A percentile compares a stretch with the other conserved stretches of the same genome.
phyloP scores from a whole-genome alignment of 2,797 vertebrate species.

The Melanotaenia parkinsoni region DNA sequence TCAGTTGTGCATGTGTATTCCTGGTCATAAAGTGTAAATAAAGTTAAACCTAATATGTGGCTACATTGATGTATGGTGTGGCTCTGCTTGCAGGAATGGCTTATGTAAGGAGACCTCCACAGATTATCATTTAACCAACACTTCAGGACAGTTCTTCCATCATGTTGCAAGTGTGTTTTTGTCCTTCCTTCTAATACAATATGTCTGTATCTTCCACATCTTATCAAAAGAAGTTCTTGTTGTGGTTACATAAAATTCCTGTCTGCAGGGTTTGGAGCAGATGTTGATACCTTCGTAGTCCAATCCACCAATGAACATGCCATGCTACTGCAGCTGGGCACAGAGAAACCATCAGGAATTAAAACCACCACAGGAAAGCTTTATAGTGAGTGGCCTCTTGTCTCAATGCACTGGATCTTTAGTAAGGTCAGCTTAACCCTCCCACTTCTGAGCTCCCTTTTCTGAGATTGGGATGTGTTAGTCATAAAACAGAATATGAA shows the following conservation, averaged over 20 bases:
- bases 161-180: slow-evolving; percentile 56
- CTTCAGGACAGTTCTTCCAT: slow-evolving; percentile 69
- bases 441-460: neutral
- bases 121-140: slow-evolving; percentile 48
- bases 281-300: slow-evolving; percentile 66
- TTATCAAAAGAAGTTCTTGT: neutral
- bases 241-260: neutral
- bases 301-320: slow-evolving; percentile 47
- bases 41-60: neutral
- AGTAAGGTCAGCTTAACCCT: neutral
- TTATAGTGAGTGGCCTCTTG: slow-evolving; percentile 56
- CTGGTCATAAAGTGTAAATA: neutral
- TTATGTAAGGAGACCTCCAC: slow-evolving; percentile 50
- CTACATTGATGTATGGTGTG: slow-evolving; percentile 1
- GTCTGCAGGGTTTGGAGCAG: slow-evolving; percentile 55
- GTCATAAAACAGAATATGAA: no score
- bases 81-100: slow-evolving; percentile 45
- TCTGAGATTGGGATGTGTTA: neutral
- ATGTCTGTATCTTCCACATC: neutral
- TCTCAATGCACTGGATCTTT: neutral
- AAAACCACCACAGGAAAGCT: slow-evolving; percentile 57
- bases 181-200: neutral
- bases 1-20: slow-evolving; percentile 15
- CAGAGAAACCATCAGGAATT: slow-evolving; percentile 49
- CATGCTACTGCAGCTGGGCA: slow-evolving; percentile 46